Evolutionary conservation across 2,797 vertebrate genomes (phyloP).

Genomic region (Craterocephalus amniculus): DNA sequence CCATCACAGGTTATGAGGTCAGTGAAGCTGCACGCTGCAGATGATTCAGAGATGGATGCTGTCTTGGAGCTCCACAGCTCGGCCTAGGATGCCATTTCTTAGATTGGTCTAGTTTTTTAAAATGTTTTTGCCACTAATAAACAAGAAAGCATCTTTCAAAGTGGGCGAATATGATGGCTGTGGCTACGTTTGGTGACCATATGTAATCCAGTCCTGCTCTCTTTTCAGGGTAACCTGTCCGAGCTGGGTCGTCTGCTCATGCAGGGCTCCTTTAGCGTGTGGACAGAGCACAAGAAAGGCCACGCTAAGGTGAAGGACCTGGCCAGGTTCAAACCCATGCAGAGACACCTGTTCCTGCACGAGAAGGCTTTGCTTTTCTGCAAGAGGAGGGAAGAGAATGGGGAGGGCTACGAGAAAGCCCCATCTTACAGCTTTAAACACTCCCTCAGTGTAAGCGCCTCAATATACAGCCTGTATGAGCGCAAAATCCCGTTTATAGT

Average conservation of each 20-base stretch:
- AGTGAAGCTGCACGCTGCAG: not conserved
- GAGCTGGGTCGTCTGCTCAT: constrained; percentile 94
- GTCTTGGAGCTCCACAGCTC: not conserved
- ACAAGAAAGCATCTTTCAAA: not conserved
- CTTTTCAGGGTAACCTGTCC: constrained; percentile 89
- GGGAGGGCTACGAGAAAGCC: constrained; percentile 97
- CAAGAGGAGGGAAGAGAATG: constrained; percentile 94
- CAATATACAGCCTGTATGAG: accelerated
- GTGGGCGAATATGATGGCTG: not conserved
- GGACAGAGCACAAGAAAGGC: constrained; percentile 97
- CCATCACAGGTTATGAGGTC: constrained; percentile 97
- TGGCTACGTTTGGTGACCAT: not conserved
- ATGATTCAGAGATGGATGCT: not conserved
- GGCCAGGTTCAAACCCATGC: constrained; percentile 98
- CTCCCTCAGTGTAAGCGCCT: constrained; percentile 88
- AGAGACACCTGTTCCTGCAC: constrained; percentile 95
- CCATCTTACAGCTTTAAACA: constrained; percentile 99
- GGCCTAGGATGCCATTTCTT: not conserved
- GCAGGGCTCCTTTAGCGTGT: constrained; percentile 97
- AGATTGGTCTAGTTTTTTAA: not conserved
- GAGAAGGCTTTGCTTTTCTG: constrained; percentile 96
- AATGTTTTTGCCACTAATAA: not conserved
- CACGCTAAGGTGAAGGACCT: constrained; percentile 97
- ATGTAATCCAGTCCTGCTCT: not conserved
- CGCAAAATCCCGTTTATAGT: not conserved